Percentiles rank a stretch among this genome's conserved stretches.
Evolutionary conservation across 2,113 vertebrate species (phyloP).

Genomic region (Carassius gibelio): DNA sequence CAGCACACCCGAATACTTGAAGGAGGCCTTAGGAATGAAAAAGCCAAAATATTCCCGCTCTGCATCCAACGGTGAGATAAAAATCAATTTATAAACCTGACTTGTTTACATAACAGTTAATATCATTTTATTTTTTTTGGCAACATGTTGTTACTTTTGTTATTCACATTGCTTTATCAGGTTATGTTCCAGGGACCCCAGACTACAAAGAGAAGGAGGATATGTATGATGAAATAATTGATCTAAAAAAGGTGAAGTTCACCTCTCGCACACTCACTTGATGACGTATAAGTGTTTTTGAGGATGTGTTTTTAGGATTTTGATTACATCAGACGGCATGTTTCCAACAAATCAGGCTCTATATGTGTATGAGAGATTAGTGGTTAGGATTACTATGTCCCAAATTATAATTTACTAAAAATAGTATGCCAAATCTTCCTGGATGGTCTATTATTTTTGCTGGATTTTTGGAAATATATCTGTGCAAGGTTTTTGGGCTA

Average conservation of each 20-base stretch:
- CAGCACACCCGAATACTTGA: conserved; percentile 76
- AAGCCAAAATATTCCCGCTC: conserved; percentile 77
- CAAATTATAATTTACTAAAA: conserved; percentile 4
- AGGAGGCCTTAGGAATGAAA: conserved; percentile 79
- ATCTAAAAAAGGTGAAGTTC: conserved; percentile 87
- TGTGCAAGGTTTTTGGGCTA: neutral
- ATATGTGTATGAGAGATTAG: conserved; percentile 9
- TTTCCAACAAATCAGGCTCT: neutral
- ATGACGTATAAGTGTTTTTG: neutral
- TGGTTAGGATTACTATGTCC: conserved; percentile 9
- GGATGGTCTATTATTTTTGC: neutral
- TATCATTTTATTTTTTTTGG: neutral
- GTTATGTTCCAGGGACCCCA: conserved; percentile 73
- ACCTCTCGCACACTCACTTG: neutral
- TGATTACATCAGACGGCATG: conserved; percentile 5
- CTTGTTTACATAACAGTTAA: neutral
- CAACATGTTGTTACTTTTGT: neutral
- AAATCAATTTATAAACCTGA: neutral
- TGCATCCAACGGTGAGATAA: conserved; percentile 74
- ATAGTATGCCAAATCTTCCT: neutral
- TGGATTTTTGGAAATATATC: neutral
- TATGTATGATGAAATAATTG: conserved; percentile 93
- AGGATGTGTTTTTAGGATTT: conserved; percentile 5
- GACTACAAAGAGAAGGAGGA: conserved; percentile 88
- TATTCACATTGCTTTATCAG: neutral